Evolutionary conservation across 2,888 invertebrate genomes (phyloP).

Genomic region (Lysandra coridon): DNA sequence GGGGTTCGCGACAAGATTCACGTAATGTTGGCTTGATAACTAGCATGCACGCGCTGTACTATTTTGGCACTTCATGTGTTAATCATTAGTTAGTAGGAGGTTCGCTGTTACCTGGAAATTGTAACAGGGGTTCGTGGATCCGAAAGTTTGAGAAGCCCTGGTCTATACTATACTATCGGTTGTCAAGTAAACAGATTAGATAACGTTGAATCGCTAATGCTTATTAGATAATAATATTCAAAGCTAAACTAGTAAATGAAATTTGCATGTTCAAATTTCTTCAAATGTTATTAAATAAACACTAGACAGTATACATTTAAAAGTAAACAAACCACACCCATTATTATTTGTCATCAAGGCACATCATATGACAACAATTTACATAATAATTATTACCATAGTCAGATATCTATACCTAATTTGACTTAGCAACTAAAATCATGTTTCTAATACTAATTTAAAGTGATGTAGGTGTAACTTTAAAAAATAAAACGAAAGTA

Average conservation of each 20-base stretch:
- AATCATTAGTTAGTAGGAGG: too few relatives aligned
- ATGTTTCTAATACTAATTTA: not conserved
- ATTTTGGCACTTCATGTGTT: too few relatives aligned
- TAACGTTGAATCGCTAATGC: not conserved
- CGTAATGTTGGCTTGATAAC: too few relatives aligned
- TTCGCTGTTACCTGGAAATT: too few relatives aligned
- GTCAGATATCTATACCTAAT: not conserved
- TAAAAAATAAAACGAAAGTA: not conserved
- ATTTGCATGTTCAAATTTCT: not conserved
- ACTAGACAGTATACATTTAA: not conserved
- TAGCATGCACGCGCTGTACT: too few relatives aligned
- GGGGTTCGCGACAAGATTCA: too few relatives aligned
- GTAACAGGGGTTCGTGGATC: too few relatives aligned
- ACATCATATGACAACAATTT: not conserved
- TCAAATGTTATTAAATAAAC: not conserved
- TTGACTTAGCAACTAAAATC: not conserved
- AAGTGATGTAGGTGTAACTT: not conserved
- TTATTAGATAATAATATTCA: not conserved
- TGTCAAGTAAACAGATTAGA: slow-evolving; percentile 16
- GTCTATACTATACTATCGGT: not conserved
- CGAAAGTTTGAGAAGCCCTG: too few relatives aligned
- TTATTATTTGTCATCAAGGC: not conserved
- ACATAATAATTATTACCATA: not conserved
- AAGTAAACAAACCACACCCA: slow-evolving; percentile 10
- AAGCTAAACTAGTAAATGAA: not conserved